Evolutionary conservation across 2,888 invertebrate species (phyloP).

Genomic region (Patella depressa): DNA sequence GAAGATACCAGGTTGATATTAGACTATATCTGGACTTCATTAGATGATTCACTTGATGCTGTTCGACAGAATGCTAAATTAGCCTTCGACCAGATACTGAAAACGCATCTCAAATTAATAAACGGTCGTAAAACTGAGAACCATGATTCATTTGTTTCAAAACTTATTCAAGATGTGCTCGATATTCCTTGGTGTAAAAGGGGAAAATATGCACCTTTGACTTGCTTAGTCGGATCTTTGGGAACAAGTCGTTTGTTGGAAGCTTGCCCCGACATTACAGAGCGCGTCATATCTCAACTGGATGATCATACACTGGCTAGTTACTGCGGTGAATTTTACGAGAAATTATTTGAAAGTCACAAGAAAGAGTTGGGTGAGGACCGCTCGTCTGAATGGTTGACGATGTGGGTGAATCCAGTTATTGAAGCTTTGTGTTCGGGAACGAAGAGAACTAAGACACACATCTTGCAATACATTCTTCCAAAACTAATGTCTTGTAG

Average conservation of each 20-base stretch:
- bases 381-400: slow-evolving; percentile 69
- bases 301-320: slow-evolving; percentile 70
- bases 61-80: slow-evolving; percentile 65
- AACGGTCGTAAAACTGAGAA: slow-evolving; percentile 34
- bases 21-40: slow-evolving; percentile 62
- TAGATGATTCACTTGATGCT: slow-evolving; percentile 70
- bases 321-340: slow-evolving; percentile 75
- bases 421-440: slow-evolving; percentile 55
- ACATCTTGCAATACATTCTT: slow-evolving; percentile 62
- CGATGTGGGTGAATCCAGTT: slow-evolving; percentile 74
- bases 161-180: slow-evolving; percentile 41
- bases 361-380: slow-evolving; percentile 24
- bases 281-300: slow-evolving; percentile 67
- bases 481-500: slow-evolving; percentile 60
- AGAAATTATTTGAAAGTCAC: slow-evolving; percentile 71
- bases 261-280: slow-evolving; percentile 68
- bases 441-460: slow-evolving; percentile 52
- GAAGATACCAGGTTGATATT: slow-evolving; percentile 35
- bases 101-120: slow-evolving; percentile 53
- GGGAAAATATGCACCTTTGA: slow-evolving; percentile 68
- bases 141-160: slow-evolving; percentile 25
- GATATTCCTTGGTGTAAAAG: slow-evolving; percentile 63
- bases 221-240: slow-evolving; percentile 70
- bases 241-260: slow-evolving; percentile 69
- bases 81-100: slow-evolving; percentile 65